Evolutionary conservation across 2,113 vertebrate species (phyloP), one percentile per base, ranked within the genome.

Genomic region (Fulmarus glacialis): DNA sequence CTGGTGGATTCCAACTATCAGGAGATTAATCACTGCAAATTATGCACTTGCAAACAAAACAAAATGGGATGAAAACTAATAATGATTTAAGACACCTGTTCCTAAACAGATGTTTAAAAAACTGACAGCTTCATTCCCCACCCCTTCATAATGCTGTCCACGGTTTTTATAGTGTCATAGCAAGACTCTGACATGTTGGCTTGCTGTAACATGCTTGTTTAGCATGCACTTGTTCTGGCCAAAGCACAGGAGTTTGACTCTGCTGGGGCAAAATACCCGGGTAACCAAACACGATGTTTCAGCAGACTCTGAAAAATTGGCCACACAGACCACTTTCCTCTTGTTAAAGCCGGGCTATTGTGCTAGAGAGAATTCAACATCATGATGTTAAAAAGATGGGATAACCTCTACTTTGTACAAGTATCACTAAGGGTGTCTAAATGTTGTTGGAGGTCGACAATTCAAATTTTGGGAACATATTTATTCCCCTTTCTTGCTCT

Each of bases 21-120:
- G 79, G 80, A 92, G 78, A 88, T 63, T 84, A 12, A 92, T n/a
- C 71, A 56, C 63, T 81, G 27, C 43, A 92, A 87, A 82, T 86
- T 89, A 72, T 60, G n/a, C 22, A 45, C 30, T 63, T 78, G 21
- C 70, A 96, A 90, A 59, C 23, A 94, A 88, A 91, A 67, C 16
- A 67, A 71, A 82, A 22, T 26, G 83, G 77, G 40, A 82, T 87
- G 32, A 47, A 92, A 82, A 15, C n/a, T 72, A n/a, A 30, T 81
- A 80, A 80, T n/a, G 22, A 71, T 36, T 84, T 38, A 85, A 91
- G 34, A 45, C 75, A 71, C 4, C 24, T 84, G 15, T 38, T 85
- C 45, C 50, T 58, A 85, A 94, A 84, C 6, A 93, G 22, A 50
- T 50, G 18, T 79, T 79, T 78, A 56, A 82, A 89, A 75, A 87